Percentiles rank a stretch among this genome's conserved stretches.
These are phyloP conservation scores for Lophius piscatorius DNA, from an alignment of 2,113 vertebrate species.

Conservation along the genomic window DNA sequence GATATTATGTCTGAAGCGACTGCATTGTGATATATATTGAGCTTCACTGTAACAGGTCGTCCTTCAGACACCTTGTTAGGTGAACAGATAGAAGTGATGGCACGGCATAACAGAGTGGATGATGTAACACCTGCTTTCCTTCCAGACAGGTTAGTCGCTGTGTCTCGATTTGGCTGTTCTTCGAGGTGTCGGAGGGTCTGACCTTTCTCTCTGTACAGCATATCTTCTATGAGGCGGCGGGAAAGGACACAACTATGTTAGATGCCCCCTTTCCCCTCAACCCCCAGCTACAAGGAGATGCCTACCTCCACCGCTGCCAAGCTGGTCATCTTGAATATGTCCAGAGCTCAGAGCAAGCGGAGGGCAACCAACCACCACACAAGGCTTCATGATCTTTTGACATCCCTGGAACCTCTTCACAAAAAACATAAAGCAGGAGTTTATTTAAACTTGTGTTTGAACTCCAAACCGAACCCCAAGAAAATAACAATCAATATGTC, in stretches of 20 bases:
- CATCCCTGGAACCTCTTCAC: too few species aligned
- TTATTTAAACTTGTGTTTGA: too few species aligned
- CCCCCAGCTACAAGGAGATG: constrained; percentile 87
- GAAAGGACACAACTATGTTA: constrained; percentile 81
- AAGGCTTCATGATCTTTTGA: constrained; percentile 94
- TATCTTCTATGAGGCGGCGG: constrained; percentile 85
- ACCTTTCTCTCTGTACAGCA: constrained; percentile 84
- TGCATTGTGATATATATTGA: too few species aligned
- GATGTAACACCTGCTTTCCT: background rate
- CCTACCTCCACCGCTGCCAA: constrained; percentile 90
- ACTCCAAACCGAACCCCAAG: too few species aligned
- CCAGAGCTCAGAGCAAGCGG: constrained; percentile 91
- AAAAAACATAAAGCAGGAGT: too few species aligned
- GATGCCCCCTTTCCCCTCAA: constrained; percentile 68
- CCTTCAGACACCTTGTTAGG: background rate
- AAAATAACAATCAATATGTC: too few species aligned
- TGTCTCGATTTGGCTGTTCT: constrained; percentile 82
- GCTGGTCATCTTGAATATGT: constrained; percentile 90
- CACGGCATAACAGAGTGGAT: too few species aligned
- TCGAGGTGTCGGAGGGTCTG: constrained; percentile 88
- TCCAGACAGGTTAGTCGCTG: constrained; percentile 87
- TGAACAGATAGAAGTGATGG: too few species aligned
- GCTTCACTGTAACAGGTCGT: too few species aligned
- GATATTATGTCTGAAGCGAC: too few species aligned
- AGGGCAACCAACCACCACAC: constrained; percentile 88